phyloP scores from a whole-genome alignment of 1,140 invertebrate species.

The Piezodorus guildinii region DNA sequence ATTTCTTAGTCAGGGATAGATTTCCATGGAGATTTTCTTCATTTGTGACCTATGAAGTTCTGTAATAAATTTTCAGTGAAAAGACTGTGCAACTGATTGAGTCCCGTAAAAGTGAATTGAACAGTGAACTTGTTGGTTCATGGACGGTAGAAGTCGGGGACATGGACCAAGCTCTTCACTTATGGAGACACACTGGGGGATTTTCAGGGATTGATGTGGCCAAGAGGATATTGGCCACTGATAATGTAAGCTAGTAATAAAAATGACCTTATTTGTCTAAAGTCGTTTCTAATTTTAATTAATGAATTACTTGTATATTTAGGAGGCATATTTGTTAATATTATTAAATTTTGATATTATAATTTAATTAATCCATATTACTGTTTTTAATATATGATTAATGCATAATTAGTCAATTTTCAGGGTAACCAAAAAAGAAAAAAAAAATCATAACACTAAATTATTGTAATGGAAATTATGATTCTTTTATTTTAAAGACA shows the following conservation, averaged over 20 bases:
- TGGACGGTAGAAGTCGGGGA: slow-evolving; percentile 92
- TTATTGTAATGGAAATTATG: no score
- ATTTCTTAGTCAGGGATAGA: neutral
- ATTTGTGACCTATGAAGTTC: slow-evolving; percentile 7
- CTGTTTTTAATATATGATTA: no score
- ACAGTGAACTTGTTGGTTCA: slow-evolving; percentile 66
- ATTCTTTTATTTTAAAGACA: no score
- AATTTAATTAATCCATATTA: no score
- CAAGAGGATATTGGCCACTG: slow-evolving; percentile 55
- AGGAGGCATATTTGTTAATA: no score
- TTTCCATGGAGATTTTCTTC: neutral
- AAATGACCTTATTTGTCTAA: neutral
- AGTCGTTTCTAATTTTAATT: no score
- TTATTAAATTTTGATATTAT: no score
- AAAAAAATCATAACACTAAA: no score
- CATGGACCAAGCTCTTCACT: slow-evolving; percentile 89
- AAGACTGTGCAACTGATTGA: slow-evolving; percentile 66
- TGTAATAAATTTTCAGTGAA: slow-evolving; percentile 47
- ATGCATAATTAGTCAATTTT: no score
- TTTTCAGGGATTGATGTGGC: slow-evolving; percentile 78
- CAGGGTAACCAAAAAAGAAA: no score
- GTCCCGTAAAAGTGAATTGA: slow-evolving; percentile 53
- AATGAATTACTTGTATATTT: no score
- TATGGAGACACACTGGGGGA: slow-evolving; percentile 88
- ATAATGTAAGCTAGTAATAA: slow-evolving; percentile 43